phyloP scores from a whole-genome alignment of 2,113 vertebrate species.

The Nothoprocta perdicaria region DNA sequence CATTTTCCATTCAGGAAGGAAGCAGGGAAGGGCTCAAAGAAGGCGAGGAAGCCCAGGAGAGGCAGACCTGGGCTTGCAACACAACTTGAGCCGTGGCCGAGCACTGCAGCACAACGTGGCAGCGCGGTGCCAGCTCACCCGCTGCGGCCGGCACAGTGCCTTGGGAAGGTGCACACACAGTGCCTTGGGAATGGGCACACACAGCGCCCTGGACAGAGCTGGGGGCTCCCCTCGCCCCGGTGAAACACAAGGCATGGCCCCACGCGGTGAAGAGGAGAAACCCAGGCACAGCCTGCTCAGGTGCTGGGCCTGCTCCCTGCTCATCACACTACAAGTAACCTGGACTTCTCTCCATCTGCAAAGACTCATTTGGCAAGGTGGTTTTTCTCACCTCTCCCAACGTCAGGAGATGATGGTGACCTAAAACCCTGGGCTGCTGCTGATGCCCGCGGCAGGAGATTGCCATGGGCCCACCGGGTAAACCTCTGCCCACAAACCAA shows the following conservation, averaged over 20 bases:
- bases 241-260: not conserved
- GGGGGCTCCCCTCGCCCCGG: too few relatives aligned
- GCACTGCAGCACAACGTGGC: not conserved
- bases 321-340: not conserved
- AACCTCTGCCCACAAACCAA: not conserved
- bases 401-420: not conserved
- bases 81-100: fast-evolving
- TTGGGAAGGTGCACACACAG: not conserved
- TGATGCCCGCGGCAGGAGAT: not conserved
- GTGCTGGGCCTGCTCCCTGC: not conserved
- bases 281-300: not conserved
- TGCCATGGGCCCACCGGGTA: fast-evolving
- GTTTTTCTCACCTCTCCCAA: not conserved
- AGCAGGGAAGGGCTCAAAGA: not conserved
- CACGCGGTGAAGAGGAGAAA: not conserved
- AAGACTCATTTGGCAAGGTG: not conserved
- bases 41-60: not conserved
- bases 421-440: not conserved
- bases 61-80: not conserved
- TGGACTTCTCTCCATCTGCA: not conserved
- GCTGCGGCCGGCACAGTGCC: fast-evolving
- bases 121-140: not conserved
- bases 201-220: too few relatives aligned
- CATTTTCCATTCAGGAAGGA: not conserved
- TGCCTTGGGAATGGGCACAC: fast-evolving